Conservation (phyloP, 1,140 invertebrate genomes). For the Popillia japonica region DNA sequence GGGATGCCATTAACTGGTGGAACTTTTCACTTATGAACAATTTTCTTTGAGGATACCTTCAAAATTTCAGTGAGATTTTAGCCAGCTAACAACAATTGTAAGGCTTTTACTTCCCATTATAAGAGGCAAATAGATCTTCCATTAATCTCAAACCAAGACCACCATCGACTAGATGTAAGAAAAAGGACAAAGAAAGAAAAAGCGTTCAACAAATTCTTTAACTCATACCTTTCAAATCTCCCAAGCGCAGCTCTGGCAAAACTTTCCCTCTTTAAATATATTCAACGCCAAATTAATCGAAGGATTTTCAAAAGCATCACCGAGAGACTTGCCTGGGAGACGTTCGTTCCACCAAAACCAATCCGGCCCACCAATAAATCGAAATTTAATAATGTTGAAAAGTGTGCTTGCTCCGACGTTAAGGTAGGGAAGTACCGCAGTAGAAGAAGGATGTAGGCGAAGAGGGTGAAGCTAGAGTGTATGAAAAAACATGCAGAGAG, state of each 20-base stretch:
- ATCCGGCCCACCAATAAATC: conserved; percentile 14
- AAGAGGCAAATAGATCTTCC: no score
- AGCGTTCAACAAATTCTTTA: no score
- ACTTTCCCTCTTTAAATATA: neutral
- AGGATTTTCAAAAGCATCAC: neutral
- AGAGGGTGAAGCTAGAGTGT: neutral
- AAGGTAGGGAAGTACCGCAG: neutral
- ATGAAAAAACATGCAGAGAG: neutral
- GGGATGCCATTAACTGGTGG: no score
- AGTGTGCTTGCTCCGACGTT: neutral
- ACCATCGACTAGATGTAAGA: no score
- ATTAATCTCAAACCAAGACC: no score
- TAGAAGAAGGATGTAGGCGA: neutral
- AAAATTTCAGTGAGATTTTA: no score
- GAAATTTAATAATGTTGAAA: conserved; percentile 12
- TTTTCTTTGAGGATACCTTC: no score
- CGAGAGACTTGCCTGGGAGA: neutral
- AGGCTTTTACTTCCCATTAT: no score
- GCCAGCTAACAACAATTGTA: no score
- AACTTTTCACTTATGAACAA: no score
- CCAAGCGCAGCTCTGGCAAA: neutral
- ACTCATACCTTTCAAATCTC: no score
- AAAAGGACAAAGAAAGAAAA: no score
- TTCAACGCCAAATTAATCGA: conserved; percentile 18
- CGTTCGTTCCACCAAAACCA: conserved; percentile 3